Base-by-base conservation (phyloP, 2,888 invertebrate genomes). In the Ecliptopera silaceata region DNA sequence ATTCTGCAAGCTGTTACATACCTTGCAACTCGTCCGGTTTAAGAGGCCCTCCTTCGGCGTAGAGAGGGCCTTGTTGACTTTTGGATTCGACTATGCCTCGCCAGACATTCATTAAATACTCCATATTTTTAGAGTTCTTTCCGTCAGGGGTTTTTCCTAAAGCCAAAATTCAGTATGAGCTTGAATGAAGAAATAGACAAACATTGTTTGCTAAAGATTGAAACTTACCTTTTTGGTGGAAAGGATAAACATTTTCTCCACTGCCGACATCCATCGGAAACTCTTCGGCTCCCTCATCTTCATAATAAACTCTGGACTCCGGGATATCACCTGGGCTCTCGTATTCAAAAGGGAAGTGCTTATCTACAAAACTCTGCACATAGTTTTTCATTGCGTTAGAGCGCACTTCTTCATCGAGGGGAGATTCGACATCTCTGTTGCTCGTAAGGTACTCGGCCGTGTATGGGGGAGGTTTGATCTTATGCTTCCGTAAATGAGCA, bases 241-340 rank as follows among this genome's bases (percentile, higher is more conserved):
- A 84, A 5, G 82, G 74, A 65, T 86, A 63, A 13, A 66, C 46
- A 43, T 64, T 66, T 48, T 91, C 89, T 2, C 89, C 90, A 66
- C 88, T 91, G 8, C 89, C 92, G 46, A 80, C 66, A 48, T 92
- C 92, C 44, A 84, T 76, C 2, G 83, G 75, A 39, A 80, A 77
- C 46, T 88, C 90, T 36, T 88, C 90, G n/a, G 79, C 59, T n/a
- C 81, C 84, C 32, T 90, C 92, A 71, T 93, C 93, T 56, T 92
- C 93, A 45, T 86, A 85, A 68, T 93, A 93, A 65, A 93, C 92
- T 51, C 93, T 85, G 12, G 88, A 90, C 74, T 94, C 93, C 5
- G 92, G 88, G 38, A 92, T 70, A 13, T 89, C 89, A n/a, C 74
- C 79, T 1, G 86, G 86, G 60, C 86, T 85, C 70, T 88, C 90